Evolutionary conservation across 37 sponge, comb jelly and placozoan genomes (phyloP), one percentile per base, ranked within the genome.

Genomic region (Halisarca cf. caerulea): DNA sequence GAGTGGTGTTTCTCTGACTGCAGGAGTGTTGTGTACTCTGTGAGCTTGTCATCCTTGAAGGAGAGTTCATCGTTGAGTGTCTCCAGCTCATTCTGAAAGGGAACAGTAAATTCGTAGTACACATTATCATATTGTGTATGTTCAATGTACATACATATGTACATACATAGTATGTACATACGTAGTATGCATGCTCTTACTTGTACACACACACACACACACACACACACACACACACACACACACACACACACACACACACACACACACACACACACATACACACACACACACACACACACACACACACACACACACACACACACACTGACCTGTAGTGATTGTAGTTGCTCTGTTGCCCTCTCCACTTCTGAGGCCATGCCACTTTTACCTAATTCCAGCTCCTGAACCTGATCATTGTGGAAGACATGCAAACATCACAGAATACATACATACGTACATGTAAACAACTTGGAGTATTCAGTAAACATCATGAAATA

Each of bases 1-100:
- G 77, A 73, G 15, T 73, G 84, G 35, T 86, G 91, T 60, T 90
- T 89, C 80, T 86, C 88, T 82, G 32, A 57, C n/a, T 23, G 20
- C 17, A 89, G 21, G 37, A 83, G 84, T 21, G 79, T 45, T 36
- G 89, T 90, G 1, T 84, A 59, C 39, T 89, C 88, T 2, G 36
- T 25, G 33, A 85, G 27, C 23, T 69, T 69, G 32, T 90, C 84
- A 18, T 89, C 85, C 36, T 92, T 89, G 79, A 92, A 95, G 24
- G 85, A 82, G 42, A 89, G 25, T 79, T 95, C 95, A 15, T 95
- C 90, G 7, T 84, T 60, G 15, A 88, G 45, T 24, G 94, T 95
- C 69, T 95, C 95, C 55, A 89, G 64, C 73, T 95, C 91, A 87
- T 86, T 87, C 94, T 93, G 30, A 21, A 1, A 41, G 20, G 25